Evolutionary conservation across 2,113 vertebrate species (phyloP).

Genomic region (Coregonus clupeaformis): DNA sequence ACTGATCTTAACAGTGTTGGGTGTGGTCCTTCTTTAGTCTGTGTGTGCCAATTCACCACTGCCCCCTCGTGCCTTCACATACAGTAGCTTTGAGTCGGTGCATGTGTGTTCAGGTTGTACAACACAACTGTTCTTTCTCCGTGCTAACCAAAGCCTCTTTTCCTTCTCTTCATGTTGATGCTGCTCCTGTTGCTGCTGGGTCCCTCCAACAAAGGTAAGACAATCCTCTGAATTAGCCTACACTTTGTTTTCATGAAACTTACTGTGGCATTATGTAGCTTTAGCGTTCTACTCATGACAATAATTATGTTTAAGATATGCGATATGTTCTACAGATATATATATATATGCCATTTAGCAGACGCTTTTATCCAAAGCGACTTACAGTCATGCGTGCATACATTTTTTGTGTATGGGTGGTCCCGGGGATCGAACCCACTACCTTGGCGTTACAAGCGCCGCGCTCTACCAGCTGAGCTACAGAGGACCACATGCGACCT

Average conservation of each 20-base stretch:
- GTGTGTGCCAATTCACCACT: background rate
- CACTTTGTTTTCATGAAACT: too few species aligned
- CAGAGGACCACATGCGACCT: too few species aligned
- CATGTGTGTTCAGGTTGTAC: background rate
- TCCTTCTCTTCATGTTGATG: slow-evolving; percentile 64
- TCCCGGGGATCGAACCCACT: too few species aligned
- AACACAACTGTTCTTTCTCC: background rate
- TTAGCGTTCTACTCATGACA: background rate
- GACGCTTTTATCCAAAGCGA: too few species aligned
- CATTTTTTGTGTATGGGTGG: too few species aligned
- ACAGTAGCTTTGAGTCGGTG: too few species aligned
- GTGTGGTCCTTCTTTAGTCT: background rate
- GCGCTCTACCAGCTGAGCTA: too few species aligned
- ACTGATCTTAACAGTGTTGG: background rate
- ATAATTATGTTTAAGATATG: background rate
- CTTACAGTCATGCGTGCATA: too few species aligned
- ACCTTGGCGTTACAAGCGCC: too few species aligned
- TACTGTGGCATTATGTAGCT: too few species aligned
- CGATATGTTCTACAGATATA: background rate
- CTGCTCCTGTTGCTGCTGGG: slow-evolving; percentile 22
- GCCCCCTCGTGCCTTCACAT: too few species aligned
- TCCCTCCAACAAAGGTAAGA: slow-evolving; percentile 59
- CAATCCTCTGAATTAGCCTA: background rate
- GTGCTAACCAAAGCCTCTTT: slow-evolving; percentile 16
- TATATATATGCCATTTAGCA: too few species aligned